Evolutionary conservation across 1,140 invertebrate genomes (phyloP), one percentile per base, ranked within the genome.

Genomic region (Triops cancriformis): DNA sequence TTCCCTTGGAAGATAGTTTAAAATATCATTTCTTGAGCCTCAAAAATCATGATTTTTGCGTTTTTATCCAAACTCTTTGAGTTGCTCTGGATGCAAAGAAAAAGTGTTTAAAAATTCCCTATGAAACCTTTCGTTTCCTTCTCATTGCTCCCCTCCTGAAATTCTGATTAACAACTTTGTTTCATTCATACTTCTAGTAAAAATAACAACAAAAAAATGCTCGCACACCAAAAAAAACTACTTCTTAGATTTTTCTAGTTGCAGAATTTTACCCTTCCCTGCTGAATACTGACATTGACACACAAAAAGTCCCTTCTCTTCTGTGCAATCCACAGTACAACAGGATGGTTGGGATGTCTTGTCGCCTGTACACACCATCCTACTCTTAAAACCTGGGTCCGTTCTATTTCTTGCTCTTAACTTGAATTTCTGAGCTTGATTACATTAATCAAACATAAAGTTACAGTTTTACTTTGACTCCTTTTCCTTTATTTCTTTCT

Each of bases 161-260:
- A 64, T 12, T 64, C 51, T 18, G 51, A n/a, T 18, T 64, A 37
- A 37, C 43, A 64, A 64, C 51, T 64, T 23, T n/a, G 31, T 37
- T 23, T 18, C 51, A 64, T 64, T 64, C 23, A 64, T 18, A n/a
- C 51, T 64, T 64, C 51, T 64, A 64, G 51, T 23, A 64, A 64
- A 64, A 64, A 64, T 64, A 64, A 64, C 51, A 64, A 64, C n/a
- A n/a, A 64, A 64, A 64, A 64, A 64, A 64, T 64, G 51, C 51
- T 64, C 51, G 51, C 51, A 64, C 51, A 64, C 51, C 31, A 37
- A 37, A 37, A 64, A 64, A 64, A 18, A 18, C 18, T 64, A 64
- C 51, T 64, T 64, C 51, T 64, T 64, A 23, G 51, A 64, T 64
- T 64, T 37, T 64, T 64, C 10, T 64, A 23, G 51, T 64, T 18